Evolutionary conservation across 1,140 invertebrate species (phyloP).

Genomic region (Nautilus pompilius): DNA sequence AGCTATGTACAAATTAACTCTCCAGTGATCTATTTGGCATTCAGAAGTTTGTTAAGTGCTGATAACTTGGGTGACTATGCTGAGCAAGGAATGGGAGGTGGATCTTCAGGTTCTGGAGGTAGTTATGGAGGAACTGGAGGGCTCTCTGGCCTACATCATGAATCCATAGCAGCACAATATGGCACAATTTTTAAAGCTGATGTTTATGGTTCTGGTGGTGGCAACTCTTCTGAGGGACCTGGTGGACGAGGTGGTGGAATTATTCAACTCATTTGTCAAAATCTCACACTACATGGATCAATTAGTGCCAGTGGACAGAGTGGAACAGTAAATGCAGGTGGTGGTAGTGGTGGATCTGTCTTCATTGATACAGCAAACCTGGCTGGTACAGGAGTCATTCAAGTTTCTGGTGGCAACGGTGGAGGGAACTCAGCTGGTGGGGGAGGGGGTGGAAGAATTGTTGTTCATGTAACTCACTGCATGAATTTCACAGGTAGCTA

Average conservation of each 20-base stretch:
- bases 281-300: constrained; percentile 25
- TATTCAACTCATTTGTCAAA: constrained; percentile 12
- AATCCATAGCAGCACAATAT: constrained; percentile 10
- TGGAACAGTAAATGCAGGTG: constrained; percentile 16
- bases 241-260: constrained; percentile 32
- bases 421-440: constrained; percentile 16
- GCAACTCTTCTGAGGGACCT: constrained; percentile 16
- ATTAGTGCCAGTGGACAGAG: constrained; percentile 24
- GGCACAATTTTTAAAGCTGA: constrained; percentile 21
- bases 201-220: constrained; percentile 32
- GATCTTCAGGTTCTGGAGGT: constrained; percentile 22
- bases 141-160: constrained; percentile 3
- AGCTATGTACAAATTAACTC: constrained; percentile 23
- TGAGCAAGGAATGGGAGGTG: constrained; percentile 15
- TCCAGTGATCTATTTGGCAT: constrained; percentile 25
- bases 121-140: constrained; percentile 37
- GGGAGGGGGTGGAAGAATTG: constrained; percentile 32
- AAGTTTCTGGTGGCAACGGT: constrained; percentile 19
- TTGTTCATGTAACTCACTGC: not conserved
- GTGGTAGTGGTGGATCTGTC: constrained; percentile 27
- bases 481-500: not conserved
- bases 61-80: constrained; percentile 14
- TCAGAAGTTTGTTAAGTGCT: constrained; percentile 21
- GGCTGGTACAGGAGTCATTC: constrained; percentile 23
- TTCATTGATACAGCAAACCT: constrained; percentile 20